phyloP scores from a whole-genome alignment of 35 echinoderm and acorn worm genomes.

The Holothuria glaberrima region DNA sequence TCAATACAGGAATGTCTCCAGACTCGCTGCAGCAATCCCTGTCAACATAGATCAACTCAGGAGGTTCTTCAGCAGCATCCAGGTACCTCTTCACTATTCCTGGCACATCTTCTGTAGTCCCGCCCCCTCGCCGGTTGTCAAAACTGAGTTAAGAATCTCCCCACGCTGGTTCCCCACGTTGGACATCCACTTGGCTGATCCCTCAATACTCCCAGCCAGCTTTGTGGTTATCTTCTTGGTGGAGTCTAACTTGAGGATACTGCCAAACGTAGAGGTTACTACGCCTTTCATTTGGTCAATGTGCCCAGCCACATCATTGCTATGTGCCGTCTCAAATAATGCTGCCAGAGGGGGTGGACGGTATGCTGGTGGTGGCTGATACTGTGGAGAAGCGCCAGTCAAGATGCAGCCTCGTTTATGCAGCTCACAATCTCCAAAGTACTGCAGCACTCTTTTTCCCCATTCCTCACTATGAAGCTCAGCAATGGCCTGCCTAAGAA shows the following conservation, averaged over 20 bases:
- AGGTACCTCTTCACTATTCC: background rate
- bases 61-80: too few species aligned
- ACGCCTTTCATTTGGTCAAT: slow-evolving; percentile 46
- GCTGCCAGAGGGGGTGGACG: background rate
- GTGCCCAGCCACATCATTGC: slow-evolving; percentile 37
- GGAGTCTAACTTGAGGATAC: slow-evolving; percentile 53
- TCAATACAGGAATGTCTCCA: background rate
- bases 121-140: slow-evolving; percentile 54
- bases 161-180: slow-evolving; percentile 62
- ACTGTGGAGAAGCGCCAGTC: background rate
- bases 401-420: background rate
- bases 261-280: slow-evolving; percentile 63
- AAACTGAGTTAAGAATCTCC: slow-evolving; percentile 57
- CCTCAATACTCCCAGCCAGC: slow-evolving; percentile 13
- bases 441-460: slow-evolving; percentile 6
- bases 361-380: background rate
- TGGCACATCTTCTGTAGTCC: slow-evolving; percentile 18
- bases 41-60: too few species aligned
- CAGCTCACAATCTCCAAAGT: background rate
- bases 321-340: background rate
- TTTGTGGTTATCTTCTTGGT: slow-evolving; percentile 53
- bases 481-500: background rate
- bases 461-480: background rate
- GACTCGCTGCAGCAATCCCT: slow-evolving; percentile 2
- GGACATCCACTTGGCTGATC: slow-evolving; percentile 55